Conservation (phyloP, 2,888 invertebrate species). For the Abrostola tripartita region DNA sequence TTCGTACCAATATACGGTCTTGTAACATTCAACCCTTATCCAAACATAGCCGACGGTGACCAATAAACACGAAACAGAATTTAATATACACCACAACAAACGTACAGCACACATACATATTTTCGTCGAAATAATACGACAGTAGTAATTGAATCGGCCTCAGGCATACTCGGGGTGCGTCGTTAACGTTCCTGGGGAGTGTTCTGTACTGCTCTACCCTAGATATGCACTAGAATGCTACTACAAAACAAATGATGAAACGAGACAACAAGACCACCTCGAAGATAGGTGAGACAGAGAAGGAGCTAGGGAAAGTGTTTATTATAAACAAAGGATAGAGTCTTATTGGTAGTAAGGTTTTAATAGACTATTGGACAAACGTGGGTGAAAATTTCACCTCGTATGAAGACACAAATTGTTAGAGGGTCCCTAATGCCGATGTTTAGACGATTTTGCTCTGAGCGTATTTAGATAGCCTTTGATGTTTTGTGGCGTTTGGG, state of each 20-base stretch:
- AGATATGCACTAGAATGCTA: slow-evolving; percentile 84
- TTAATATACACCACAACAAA: slow-evolving; percentile 85
- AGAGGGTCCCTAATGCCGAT: slow-evolving; percentile 72
- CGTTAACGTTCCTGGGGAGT: slow-evolving; percentile 86
- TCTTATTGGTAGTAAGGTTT: slow-evolving; percentile 82
- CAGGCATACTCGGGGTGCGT: slow-evolving; percentile 84
- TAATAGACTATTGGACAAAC: slow-evolving; percentile 78
- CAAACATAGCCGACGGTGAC: slow-evolving; percentile 79
- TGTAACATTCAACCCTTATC: slow-evolving; percentile 70
- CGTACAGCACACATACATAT: slow-evolving; percentile 83
- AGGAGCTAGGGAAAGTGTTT: slow-evolving; percentile 81
- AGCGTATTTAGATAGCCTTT: slow-evolving; percentile 86
- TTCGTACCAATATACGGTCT: slow-evolving; percentile 59
- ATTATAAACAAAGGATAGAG: slow-evolving; percentile 87
- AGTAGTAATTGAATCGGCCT: slow-evolving; percentile 88
- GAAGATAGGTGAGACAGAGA: slow-evolving; percentile 60
- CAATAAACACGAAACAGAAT: slow-evolving; percentile 85
- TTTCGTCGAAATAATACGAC: slow-evolving; percentile 87
- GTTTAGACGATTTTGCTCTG: slow-evolving; percentile 83
- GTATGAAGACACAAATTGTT: slow-evolving; percentile 75
- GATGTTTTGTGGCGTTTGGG: slow-evolving; percentile 81
- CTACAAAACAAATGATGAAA: slow-evolving; percentile 78
- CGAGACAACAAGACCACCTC: slow-evolving; percentile 57
- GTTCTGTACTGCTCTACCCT: slow-evolving; percentile 75
- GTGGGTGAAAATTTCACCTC: slow-evolving; percentile 74